Base-by-base conservation (phyloP, 1,140 invertebrate genomes). In the Chironomus tepperi region DNA sequence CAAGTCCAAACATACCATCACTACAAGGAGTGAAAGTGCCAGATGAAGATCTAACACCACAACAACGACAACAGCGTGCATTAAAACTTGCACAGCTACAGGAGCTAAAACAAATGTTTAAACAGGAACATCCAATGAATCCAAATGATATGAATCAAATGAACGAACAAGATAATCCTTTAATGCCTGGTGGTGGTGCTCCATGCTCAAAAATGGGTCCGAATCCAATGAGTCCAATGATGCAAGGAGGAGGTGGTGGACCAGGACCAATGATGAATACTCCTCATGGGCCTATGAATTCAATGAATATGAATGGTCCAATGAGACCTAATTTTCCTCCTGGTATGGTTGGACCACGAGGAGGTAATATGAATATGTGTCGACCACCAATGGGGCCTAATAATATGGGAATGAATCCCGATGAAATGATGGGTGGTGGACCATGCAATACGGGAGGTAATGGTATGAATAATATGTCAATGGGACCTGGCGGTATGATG, bases 31-130 rank as follows among this genome's bases (percentile, higher is more conserved):
- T 94, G 10, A 95, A 96, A 87, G 91, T 96, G 78, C 95, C 95
- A 75, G 95, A 98, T 85, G 96, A 98, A 85, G 96, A 98, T 84
- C 85, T 98, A 76, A 99, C 96, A 74, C 95, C 96, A 24, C 94
- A 98, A 83, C 96, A 99, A 83, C 87, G 94, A 74, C 93, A 96
- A 75, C 94, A 96, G 79, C 86, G 96, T 74, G 95, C 97, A 83
- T 93, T 95, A 81, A 92, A 96, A 78, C 84, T 98, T 24, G 95
- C 95, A 6, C 95, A 91, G 57, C 87, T 98, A 75, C 87, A 93
- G 74, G 96, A 96, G 85, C 94, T 98, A 88, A 92, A 96, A 77
- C 91, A 95, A 80, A 89, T 97, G 84, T 84, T 98, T 42, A 95
- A 97, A 84, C 93, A 92, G 0, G 93, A 95, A 79, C 89, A 89